A percentile compares a stretch with the other conserved stretches of the same genome.
Evolutionary conservation across 64 coral and sea anemone genomes (phyloP).

Genomic region (Montipora sp.): DNA sequence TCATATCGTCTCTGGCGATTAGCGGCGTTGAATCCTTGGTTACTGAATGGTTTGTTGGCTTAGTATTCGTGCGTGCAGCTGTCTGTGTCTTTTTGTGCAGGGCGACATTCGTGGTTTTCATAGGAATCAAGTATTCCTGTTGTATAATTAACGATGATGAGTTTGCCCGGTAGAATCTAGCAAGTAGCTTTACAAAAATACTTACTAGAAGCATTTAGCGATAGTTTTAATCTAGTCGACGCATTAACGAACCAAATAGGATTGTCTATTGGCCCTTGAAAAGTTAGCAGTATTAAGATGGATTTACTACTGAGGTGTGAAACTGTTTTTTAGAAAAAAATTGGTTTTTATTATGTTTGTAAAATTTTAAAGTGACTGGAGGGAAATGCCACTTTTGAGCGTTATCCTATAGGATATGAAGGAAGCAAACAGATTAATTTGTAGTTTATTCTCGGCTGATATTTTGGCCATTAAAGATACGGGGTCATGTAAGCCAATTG

Average conservation of each 20-base stretch:
- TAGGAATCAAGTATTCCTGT: not conserved
- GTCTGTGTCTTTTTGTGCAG: not conserved
- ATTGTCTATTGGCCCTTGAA: constrained; percentile 31
- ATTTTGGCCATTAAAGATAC: not conserved
- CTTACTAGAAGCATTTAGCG: not conserved
- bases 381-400: too few relatives aligned
- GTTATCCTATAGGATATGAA: not conserved
- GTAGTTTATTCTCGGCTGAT: not conserved
- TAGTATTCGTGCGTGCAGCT: not conserved
- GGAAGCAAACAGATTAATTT: not conserved
- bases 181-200: not conserved
- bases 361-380: not conserved
- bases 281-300: not conserved
- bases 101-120: not conserved
- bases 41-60: not conserved
- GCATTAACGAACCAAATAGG: not conserved
- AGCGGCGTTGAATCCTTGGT: not conserved
- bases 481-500: not conserved
- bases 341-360: not conserved
- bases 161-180: not conserved
- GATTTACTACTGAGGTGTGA: constrained; percentile 9
- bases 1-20: not conserved
- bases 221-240: not conserved
- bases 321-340: constrained; percentile 2
- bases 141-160: not conserved